Conservation (phyloP, 2,113 vertebrate genomes). For the Athene noctua region DNA sequence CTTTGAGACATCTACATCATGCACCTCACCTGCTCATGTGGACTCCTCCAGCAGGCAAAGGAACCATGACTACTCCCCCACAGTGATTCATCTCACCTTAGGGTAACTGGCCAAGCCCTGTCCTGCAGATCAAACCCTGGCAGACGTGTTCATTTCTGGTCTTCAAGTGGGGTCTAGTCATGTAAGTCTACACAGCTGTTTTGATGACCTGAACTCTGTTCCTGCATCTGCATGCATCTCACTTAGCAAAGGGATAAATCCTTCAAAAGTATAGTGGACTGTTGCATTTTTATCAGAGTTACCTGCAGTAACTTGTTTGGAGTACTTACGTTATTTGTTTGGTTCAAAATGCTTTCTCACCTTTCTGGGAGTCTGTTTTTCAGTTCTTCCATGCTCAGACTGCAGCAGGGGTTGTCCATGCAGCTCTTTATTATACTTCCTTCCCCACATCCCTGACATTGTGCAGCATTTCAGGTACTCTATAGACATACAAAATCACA, state of each 20-base stretch:
- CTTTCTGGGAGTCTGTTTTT: not conserved
- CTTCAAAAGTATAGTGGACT: not conserved
- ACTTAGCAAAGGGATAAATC: not conserved
- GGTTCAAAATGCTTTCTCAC: not conserved
- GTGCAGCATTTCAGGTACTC: not conserved
- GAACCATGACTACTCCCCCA: not conserved
- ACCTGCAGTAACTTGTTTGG: not conserved
- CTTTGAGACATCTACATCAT: not conserved
- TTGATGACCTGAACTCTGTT: not conserved
- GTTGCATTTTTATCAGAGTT: not conserved
- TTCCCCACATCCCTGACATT: not conserved
- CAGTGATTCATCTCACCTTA: not conserved
- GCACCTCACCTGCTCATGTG: rapidly evolving
- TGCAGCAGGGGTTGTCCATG: not conserved
- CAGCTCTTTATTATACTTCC: not conserved
- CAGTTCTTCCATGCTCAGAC: not conserved
- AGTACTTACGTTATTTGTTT: not conserved
- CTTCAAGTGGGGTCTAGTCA: not conserved
- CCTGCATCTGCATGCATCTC: not conserved
- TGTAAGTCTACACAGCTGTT: not conserved
- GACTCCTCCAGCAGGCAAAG: not conserved
- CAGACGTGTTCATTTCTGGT: not conserved
- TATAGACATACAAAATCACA: too few relatives aligned
- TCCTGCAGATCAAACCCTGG: not conserved
- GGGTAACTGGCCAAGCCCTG: not conserved